These are phyloP conservation scores for Cheiracanthium punctorium DNA, from an alignment of 2,888 invertebrate genomes.

Conservation along the genomic window DNA sequence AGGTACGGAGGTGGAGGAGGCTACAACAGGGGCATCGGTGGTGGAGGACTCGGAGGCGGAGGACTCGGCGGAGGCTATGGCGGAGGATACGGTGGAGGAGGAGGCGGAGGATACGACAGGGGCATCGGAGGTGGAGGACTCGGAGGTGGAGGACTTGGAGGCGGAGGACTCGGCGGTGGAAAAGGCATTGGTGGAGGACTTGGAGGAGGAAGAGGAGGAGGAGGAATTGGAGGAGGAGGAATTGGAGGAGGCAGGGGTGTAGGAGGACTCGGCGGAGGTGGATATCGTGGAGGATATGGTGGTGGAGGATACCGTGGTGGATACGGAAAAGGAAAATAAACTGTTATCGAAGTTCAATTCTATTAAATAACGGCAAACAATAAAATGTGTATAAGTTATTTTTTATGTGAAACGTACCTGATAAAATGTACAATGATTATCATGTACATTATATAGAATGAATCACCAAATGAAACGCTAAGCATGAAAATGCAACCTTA, in stretches of 20 bases:
- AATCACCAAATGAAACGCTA: no score
- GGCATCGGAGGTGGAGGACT: slow-evolving; percentile 17
- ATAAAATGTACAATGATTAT: no score
- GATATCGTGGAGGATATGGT: slow-evolving; percentile 29
- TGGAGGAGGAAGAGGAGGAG: slow-evolving; percentile 43
- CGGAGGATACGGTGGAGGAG: slow-evolving; percentile 23
- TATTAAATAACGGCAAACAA: no score
- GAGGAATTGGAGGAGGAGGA: slow-evolving; percentile 16
- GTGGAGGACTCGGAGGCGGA: no score
- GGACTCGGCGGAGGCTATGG: slow-evolving; percentile 21
- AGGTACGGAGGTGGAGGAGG: no score
- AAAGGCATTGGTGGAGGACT: slow-evolving; percentile 25
- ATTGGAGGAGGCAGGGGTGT: background rate
- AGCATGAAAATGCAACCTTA: no score
- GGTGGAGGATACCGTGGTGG: background rate
- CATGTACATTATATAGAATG: no score
- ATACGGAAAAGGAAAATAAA: no score
- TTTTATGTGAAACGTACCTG: no score
- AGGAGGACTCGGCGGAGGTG: background rate
- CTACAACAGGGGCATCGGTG: no score
- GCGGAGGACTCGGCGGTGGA: slow-evolving; percentile 8
- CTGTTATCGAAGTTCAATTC: no score
- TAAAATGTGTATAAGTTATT: no score
- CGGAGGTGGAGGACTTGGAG: background rate
- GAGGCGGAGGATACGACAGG: slow-evolving; percentile 12